phyloP scores from a whole-genome alignment of 2,888 invertebrate genomes.

The Aspidiotus destructor region DNA sequence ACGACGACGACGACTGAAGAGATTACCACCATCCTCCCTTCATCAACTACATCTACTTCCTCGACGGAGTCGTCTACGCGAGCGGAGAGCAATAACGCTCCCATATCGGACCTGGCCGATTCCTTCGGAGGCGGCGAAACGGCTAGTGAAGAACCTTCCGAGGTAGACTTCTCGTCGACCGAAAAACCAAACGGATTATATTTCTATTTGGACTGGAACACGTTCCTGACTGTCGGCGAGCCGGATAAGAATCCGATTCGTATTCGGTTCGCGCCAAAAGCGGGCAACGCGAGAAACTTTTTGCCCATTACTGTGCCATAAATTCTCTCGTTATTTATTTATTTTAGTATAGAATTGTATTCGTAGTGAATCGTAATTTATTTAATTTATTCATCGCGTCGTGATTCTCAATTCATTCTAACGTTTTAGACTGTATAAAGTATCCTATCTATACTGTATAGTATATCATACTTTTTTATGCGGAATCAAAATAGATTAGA shows the following conservation, averaged over 20 bases:
- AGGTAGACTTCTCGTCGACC: slow-evolving; percentile 50
- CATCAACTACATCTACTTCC: slow-evolving; percentile 30
- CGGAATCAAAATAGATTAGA: no score
- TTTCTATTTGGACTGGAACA: slow-evolving; percentile 77
- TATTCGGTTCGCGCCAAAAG: slow-evolving; percentile 67
- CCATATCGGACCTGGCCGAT: slow-evolving; percentile 59
- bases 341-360: neutral
- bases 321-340: slow-evolving; percentile 35
- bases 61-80: slow-evolving; percentile 26
- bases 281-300: slow-evolving; percentile 70
- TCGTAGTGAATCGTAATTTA: neutral
- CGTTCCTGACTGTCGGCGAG: slow-evolving; percentile 73
- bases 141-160: slow-evolving; percentile 43
- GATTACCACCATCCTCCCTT: slow-evolving; percentile 3
- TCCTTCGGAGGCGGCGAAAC: slow-evolving; percentile 58
- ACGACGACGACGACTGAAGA: slow-evolving; percentile 1
- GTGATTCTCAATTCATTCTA: no score
- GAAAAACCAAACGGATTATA: slow-evolving; percentile 61
- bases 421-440: no score
- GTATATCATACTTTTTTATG: no score
- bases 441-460: no score
- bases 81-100: slow-evolving; percentile 41
- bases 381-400: neutral
- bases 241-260: slow-evolving; percentile 56
- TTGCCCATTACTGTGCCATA: slow-evolving; percentile 63